These are phyloP conservation scores for Solea senegalensis DNA, from an alignment of 2,113 vertebrate genomes.

Conservation along the genomic window DNA sequence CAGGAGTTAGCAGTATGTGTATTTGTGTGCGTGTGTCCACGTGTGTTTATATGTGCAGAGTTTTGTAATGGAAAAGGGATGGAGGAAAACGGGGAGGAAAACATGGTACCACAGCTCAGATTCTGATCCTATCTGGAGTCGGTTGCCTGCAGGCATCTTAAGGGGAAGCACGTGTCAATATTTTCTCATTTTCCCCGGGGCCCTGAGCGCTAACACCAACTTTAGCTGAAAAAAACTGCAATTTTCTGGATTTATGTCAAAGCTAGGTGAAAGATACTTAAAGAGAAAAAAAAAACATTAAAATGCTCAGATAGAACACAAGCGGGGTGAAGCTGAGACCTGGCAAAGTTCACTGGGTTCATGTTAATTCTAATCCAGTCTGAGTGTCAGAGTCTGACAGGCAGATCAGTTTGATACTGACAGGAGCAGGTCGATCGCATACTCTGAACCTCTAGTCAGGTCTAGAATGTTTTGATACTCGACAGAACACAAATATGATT, in stretches of 20 bases:
- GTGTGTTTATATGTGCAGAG: constrained; percentile 14
- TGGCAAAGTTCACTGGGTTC: constrained; percentile 36
- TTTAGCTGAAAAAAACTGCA: constrained; percentile 21
- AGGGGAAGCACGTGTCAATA: constrained; percentile 50
- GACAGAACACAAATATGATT: constrained; percentile 42
- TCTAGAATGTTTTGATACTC: constrained; percentile 27
- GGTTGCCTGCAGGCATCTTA: constrained; percentile 42
- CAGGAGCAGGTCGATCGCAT: constrained; percentile 20
- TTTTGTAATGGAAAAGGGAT: constrained; percentile 9
- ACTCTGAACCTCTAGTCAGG: constrained; percentile 37
- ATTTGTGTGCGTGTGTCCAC: constrained; percentile 3
- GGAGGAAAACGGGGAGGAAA: constrained; percentile 13
- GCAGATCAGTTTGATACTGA: constrained; percentile 35
- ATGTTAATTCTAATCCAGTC: constrained; percentile 34
- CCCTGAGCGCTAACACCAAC: constrained; percentile 20
- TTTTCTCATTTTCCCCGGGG: constrained; percentile 32
- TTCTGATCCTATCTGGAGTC: constrained; percentile 29
- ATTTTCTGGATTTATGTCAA: constrained; percentile 24
- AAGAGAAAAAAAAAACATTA: constrained; percentile 30
- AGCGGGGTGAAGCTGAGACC: constrained; percentile 1
- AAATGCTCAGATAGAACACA: constrained; percentile 17
- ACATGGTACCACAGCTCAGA: constrained; percentile 36
- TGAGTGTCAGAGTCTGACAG: constrained; percentile 42
- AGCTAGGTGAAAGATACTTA: constrained; percentile 37
- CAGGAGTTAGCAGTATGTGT: constrained; percentile 16